Evolutionary conservation across 2,888 invertebrate genomes (phyloP), one percentile per base, ranked within the genome.

Genomic region (Cinara cedri): DNA sequence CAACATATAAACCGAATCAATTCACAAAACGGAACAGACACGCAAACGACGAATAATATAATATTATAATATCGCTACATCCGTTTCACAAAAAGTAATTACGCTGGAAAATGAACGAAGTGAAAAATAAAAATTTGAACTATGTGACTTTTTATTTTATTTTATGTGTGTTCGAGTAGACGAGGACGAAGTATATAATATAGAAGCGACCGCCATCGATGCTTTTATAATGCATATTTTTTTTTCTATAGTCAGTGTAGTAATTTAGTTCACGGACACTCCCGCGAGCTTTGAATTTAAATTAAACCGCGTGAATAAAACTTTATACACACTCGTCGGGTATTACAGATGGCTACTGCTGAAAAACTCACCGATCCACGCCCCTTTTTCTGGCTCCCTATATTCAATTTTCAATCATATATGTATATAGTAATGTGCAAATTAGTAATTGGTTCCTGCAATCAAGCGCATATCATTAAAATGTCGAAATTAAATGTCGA

Each of bases 311-410:
- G n/a, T 34, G 42, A 19, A 51, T 65, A 65, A 75, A 63, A 75
- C 51, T 75, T 54, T 51, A 16, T 4, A 70, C n/a, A n/a, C 26
- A 34, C 26, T 26, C 6, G 16, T 10, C 49, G 8, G 14, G 42
- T 34, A 16, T 62, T 49, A 4, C 74, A 75, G 74, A 75, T 75
- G 74, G 74, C 65, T 13, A 75, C 65, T 63, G 74, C 65, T 13
- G 14, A 9, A n/a, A 75, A 24, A 65, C 13, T 44, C 24, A 60
- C 24, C 57, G 42, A 46, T 72, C n/a, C 51, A 42, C n/a, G n/a
- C 51, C 51, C 63, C 21, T 44, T 60, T 65, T 44, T 65, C 51
- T 4, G 1, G 16, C 13, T 74, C 63, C 14, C 8, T 24, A 8
- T 34, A 10, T 26, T 11, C 19, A 2, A 6, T 13, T 42, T 42